phyloP scores from a whole-genome alignment of 2,797 vertebrate species.

The Yasuhikotakia modesta region DNA sequence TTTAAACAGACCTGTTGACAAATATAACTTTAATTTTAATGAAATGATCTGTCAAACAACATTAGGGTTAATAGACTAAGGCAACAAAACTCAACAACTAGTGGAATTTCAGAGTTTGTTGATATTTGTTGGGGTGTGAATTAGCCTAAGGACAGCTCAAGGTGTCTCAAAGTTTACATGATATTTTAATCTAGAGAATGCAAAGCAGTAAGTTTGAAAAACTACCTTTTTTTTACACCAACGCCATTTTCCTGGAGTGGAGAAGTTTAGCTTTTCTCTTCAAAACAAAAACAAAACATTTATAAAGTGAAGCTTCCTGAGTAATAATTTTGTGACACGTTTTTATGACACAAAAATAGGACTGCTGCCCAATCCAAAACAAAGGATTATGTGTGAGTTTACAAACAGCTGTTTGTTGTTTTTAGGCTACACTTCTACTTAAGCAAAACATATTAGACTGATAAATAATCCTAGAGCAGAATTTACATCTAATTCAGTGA shows the following conservation, averaged over 20 bases:
- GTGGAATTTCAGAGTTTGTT: no score
- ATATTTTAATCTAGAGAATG: constrained; percentile 37
- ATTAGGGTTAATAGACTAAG: no score
- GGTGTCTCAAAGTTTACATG: no score
- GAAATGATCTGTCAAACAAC: no score
- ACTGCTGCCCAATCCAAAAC: constrained; percentile 13
- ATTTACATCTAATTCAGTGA: no score
- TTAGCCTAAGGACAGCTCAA: no score
- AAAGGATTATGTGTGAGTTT: background rate
- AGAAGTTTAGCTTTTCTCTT: background rate
- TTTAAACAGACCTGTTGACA: no score
- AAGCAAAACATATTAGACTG: no score
- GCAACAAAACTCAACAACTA: no score
- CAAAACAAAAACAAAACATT: background rate
- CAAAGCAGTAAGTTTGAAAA: background rate
- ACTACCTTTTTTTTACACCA: background rate
- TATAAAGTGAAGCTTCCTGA: constrained; percentile 27
- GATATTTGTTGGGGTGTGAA: no score
- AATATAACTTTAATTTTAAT: no score
- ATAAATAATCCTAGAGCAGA: no score
- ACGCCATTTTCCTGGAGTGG: background rate
- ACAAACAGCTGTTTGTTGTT: background rate
- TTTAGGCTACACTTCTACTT: background rate
- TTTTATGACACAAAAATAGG: background rate
- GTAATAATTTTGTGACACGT: constrained; percentile 10